A percentile compares a stretch with the other conserved stretches of the same genome.
These are phyloP conservation scores for Dreissena rostriformis DNA, from an alignment of 1,140 invertebrate genomes.

Conservation along the genomic window DNA sequence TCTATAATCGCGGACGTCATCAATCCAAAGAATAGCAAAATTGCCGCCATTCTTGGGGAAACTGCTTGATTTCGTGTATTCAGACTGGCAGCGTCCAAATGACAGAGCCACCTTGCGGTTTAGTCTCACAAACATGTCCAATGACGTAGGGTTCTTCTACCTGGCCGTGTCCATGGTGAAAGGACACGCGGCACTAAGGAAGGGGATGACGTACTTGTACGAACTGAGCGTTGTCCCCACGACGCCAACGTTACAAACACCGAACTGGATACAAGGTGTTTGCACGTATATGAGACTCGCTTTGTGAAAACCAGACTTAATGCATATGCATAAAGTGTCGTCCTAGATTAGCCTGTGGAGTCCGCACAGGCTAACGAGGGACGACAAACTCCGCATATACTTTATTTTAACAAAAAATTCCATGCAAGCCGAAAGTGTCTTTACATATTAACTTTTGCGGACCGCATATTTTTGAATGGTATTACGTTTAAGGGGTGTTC, in stretches of 20 bases:
- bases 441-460: too few relatives aligned
- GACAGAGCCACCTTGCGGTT: conserved; percentile 36
- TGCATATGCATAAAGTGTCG: too few relatives aligned
- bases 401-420: too few relatives aligned
- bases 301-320: too few relatives aligned
- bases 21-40: conserved; percentile 7
- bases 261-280: conserved; percentile 18
- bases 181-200: conserved; percentile 13
- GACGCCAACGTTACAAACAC: not conserved
- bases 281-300: too few relatives aligned
- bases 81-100: conserved; percentile 42
- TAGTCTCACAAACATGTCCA: conserved; percentile 29
- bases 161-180: conserved; percentile 30
- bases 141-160: conserved; percentile 49
- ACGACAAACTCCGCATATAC: too few relatives aligned
- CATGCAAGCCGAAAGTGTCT: too few relatives aligned
- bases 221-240: conserved; percentile 47
- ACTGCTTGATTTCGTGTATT: not conserved
- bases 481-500: too few relatives aligned
- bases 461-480: too few relatives aligned
- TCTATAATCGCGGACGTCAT: too few relatives aligned
- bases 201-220: conserved; percentile 46
- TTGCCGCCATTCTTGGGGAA: not conserved
- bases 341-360: too few relatives aligned
- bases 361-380: too few relatives aligned